phyloP scores from a whole-genome alignment of 2,888 invertebrate species.

The Hofmannophila pseudospretella region DNA sequence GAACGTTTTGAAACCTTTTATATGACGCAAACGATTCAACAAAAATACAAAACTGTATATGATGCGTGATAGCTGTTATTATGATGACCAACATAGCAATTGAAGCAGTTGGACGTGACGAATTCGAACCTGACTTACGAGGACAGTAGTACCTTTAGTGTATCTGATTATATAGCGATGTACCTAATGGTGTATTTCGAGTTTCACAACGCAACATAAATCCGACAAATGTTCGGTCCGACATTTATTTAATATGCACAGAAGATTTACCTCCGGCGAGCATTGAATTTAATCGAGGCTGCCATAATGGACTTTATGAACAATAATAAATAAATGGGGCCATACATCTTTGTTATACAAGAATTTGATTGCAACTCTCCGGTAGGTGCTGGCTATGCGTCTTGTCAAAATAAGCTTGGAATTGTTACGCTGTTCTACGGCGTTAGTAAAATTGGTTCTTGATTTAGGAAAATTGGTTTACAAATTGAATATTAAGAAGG shows the following conservation, averaged over 20 bases:
- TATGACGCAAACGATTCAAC: too few species aligned
- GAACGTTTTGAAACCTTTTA: too few species aligned
- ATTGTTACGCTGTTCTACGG: constrained; percentile 11
- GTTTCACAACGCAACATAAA: constrained; percentile 40
- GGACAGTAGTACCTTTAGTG: too few species aligned
- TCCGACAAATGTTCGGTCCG: constrained; percentile 48
- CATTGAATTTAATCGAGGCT: constrained; percentile 69
- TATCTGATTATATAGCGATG: background rate
- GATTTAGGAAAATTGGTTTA: constrained; percentile 1
- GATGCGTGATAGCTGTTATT: too few species aligned
- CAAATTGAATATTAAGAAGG: constrained; percentile 13
- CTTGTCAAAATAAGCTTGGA: constrained; percentile 34
- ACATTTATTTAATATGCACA: constrained; percentile 71
- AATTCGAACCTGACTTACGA: too few species aligned
- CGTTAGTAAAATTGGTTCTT: constrained; percentile 7
- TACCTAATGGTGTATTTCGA: constrained; percentile 3
- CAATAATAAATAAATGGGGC: constrained; percentile 43
- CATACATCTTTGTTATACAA: constrained; percentile 19
- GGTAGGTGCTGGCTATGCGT: constrained; percentile 21
- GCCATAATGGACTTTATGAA: constrained; percentile 55
- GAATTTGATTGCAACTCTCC: constrained; percentile 23
- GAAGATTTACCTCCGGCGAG: constrained; percentile 67
- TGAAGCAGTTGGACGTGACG: too few species aligned
- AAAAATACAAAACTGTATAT: too few species aligned
- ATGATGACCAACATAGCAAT: too few species aligned